Conservation (phyloP, 2,113 vertebrate species). For the Paratilapia polleni region DNA sequence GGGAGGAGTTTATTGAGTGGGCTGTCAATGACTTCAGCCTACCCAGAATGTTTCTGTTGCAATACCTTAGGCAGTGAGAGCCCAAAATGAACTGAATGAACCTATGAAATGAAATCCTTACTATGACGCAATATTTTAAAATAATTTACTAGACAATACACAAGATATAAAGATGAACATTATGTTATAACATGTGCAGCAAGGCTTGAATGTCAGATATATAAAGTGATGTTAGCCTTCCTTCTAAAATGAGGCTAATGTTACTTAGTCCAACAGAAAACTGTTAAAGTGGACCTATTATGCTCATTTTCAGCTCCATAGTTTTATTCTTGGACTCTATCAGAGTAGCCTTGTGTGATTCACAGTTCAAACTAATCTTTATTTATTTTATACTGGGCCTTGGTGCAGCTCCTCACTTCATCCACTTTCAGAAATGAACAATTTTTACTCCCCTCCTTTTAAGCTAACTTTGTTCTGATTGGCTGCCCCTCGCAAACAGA, state of each 20-base stretch:
- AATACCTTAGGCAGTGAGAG: neutral
- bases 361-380: too few relatives aligned
- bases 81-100: neutral
- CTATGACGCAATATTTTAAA: too few relatives aligned
- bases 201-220: neutral
- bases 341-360: too few relatives aligned
- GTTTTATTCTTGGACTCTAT: too few relatives aligned
- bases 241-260: neutral
- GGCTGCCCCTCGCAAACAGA: too few relatives aligned
- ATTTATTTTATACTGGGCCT: too few relatives aligned
- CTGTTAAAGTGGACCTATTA: neutral
- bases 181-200: neutral
- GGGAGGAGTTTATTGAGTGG: conserved; percentile 17
- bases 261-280: neutral
- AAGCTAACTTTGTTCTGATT: too few relatives aligned
- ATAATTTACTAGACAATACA: too few relatives aligned
- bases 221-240: neutral
- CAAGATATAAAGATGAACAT: neutral
- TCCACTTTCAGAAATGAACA: neutral
- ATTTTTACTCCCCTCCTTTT: neutral
- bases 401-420: neutral
- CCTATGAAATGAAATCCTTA: neutral
- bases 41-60: conserved; percentile 16
- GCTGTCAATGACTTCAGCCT: conserved; percentile 50
- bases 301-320: neutral